phyloP scores from a whole-genome alignment of 2,888 invertebrate genomes.

The Zaprionus obscuricornis region DNA sequence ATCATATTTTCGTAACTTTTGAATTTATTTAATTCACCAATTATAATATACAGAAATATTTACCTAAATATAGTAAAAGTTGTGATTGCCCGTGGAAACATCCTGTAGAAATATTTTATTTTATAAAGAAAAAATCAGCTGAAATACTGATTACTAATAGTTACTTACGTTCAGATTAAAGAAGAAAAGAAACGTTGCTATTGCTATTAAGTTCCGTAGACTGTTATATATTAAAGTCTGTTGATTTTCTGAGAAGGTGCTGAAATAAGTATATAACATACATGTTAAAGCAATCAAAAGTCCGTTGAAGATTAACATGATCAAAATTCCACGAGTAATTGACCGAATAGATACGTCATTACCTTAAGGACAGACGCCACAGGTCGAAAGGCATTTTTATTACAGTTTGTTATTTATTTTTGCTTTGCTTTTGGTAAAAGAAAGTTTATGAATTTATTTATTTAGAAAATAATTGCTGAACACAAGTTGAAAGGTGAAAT shows the following conservation, averaged over 20 bases:
- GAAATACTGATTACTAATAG: neutral
- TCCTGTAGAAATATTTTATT: slow-evolving; percentile 38
- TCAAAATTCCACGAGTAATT: neutral
- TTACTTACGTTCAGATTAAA: too few relatives aligned
- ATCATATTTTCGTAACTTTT: neutral
- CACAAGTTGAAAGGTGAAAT: slow-evolving; percentile 12
- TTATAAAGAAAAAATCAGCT: neutral
- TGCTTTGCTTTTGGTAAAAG: too few relatives aligned
- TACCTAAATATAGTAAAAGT: slow-evolving; percentile 60
- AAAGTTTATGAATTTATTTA: too few relatives aligned
- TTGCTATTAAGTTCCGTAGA: too few relatives aligned
- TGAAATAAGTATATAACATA: slow-evolving; percentile 18
- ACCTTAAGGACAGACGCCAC: slow-evolving; percentile 21
- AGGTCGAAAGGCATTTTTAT: slow-evolving; percentile 15
- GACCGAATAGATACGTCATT: neutral
- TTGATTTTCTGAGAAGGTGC: neutral
- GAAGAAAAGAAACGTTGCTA: too few relatives aligned
- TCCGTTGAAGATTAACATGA: slow-evolving; percentile 39
- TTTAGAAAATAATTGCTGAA: too few relatives aligned
- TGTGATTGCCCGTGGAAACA: slow-evolving; percentile 28
- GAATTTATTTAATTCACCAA: neutral
- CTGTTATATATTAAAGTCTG: too few relatives aligned
- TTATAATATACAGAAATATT: too few relatives aligned
- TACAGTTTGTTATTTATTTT: slow-evolving; percentile 43
- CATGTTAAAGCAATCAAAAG: slow-evolving; percentile 11